These are phyloP conservation scores for Leptopilina boulardi DNA, from an alignment of 1,140 invertebrate genomes.

Conservation along the genomic window DNA sequence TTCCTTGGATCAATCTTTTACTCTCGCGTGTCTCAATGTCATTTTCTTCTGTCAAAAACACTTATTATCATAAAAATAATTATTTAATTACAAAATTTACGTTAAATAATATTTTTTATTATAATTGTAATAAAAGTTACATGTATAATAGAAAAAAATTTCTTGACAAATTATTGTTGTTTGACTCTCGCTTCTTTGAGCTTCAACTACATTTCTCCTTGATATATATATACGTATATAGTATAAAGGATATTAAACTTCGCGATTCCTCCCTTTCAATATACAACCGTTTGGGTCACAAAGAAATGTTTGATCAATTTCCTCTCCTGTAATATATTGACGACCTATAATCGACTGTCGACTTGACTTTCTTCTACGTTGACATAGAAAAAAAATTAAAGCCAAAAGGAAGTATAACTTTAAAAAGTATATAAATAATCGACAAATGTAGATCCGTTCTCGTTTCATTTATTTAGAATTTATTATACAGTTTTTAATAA, in stretches of 20 bases:
- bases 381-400: constrained; percentile 2
- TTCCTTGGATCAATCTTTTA: constrained; percentile 11
- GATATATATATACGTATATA: no score
- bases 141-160: background rate
- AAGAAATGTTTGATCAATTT: constrained; percentile 46
- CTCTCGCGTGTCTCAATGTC: constrained; percentile 47
- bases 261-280: constrained; percentile 12
- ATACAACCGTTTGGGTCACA: background rate
- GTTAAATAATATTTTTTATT: background rate
- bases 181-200: background rate
- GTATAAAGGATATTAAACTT: background rate
- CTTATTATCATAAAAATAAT: background rate
- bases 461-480: background rate
- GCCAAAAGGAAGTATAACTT: background rate
- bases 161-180: background rate
- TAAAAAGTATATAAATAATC: no score
- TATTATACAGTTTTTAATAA: no score
- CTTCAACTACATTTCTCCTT: background rate
- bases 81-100: background rate
- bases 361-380: background rate
- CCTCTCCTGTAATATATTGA: constrained; percentile 32
- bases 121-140: no score
- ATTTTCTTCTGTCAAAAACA: constrained; percentile 31
- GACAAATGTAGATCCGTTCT: background rate
- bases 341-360: constrained; percentile 6